phyloP scores from a whole-genome alignment of 2,113 vertebrate species.

The Tragelaphus buxtoni region DNA sequence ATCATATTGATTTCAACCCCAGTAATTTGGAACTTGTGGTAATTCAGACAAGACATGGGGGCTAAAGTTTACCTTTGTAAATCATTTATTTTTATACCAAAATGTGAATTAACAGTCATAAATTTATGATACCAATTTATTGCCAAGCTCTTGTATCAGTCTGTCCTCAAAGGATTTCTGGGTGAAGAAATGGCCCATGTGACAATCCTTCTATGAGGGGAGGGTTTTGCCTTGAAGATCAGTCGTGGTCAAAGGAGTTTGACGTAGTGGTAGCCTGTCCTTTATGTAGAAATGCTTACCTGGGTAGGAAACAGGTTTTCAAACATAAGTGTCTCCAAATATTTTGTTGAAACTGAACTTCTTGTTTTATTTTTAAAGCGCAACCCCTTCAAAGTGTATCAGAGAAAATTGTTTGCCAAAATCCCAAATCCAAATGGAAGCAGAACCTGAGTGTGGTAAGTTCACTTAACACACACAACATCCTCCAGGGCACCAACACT shows the following conservation, averaged over 20 bases:
- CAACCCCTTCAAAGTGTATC: constrained; percentile 54
- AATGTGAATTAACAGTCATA: background rate
- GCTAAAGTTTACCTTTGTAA: background rate
- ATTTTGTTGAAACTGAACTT: constrained; percentile 63
- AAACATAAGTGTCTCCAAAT: constrained; percentile 25
- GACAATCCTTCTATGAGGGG: background rate
- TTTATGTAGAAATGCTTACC: constrained; percentile 9
- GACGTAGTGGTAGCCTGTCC: background rate
- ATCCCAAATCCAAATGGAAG: constrained; percentile 56
- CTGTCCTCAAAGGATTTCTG: constrained; percentile 3
- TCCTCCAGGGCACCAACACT: background rate
- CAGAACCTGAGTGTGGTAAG: constrained; percentile 54
- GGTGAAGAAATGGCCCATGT: background rate
- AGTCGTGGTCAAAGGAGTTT: background rate
- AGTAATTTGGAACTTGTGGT: background rate
- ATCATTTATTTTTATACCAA: constrained; percentile 32
- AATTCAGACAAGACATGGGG: background rate
- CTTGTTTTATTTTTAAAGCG: constrained; percentile 70
- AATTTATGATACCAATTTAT: background rate
- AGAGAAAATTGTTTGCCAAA: constrained; percentile 68
- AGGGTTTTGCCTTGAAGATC: background rate
- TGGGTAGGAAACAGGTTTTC: constrained; percentile 29
- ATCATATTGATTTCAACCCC: background rate
- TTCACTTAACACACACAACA: constrained; percentile 6
- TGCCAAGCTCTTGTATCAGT: background rate